phyloP scores from a whole-genome alignment of 2,888 invertebrate species.

The Drosophila conformis region DNA sequence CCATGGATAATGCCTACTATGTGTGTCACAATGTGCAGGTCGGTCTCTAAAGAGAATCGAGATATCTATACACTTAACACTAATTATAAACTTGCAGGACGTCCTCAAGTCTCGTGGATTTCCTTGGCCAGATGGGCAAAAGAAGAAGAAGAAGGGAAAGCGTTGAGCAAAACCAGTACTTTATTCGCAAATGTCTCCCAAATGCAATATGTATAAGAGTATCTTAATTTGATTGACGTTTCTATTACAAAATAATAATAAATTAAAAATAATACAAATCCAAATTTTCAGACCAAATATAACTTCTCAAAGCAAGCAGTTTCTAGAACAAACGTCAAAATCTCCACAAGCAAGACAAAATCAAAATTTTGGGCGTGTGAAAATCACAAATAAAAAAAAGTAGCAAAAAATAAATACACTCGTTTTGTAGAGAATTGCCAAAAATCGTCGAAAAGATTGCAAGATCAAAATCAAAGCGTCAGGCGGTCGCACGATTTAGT shows the following conservation, averaged over 20 bases:
- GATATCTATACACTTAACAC: background rate
- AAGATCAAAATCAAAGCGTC: slow-evolving; percentile 52
- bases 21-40: slow-evolving; percentile 97
- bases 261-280: slow-evolving; percentile 20
- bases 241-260: slow-evolving; percentile 29
- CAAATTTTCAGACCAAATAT: slow-evolving; percentile 28
- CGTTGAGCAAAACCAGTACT: slow-evolving; percentile 60
- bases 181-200: slow-evolving; percentile 8
- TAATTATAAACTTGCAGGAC: slow-evolving; percentile 86
- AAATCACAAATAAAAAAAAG: slow-evolving; percentile 28
- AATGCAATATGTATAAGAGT: slow-evolving; percentile 1
- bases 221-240: slow-evolving; percentile 12
- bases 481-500: slow-evolving; percentile 44
- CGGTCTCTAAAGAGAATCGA: background rate
- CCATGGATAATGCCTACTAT: slow-evolving; percentile 97
- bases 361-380: slow-evolving; percentile 48
- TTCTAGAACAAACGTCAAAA: slow-evolving; percentile 59
- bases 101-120: slow-evolving; percentile 94
- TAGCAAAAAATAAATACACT: slow-evolving; percentile 16
- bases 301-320: slow-evolving; percentile 31
- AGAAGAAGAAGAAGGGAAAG: slow-evolving; percentile 94
- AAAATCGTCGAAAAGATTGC: slow-evolving; percentile 34
- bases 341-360: slow-evolving; percentile 50
- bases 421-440: slow-evolving; percentile 39
- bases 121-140: slow-evolving; percentile 94